Evolutionary conservation across 1,140 invertebrate species (phyloP).

Genomic region (Sycophaga agraensis): DNA sequence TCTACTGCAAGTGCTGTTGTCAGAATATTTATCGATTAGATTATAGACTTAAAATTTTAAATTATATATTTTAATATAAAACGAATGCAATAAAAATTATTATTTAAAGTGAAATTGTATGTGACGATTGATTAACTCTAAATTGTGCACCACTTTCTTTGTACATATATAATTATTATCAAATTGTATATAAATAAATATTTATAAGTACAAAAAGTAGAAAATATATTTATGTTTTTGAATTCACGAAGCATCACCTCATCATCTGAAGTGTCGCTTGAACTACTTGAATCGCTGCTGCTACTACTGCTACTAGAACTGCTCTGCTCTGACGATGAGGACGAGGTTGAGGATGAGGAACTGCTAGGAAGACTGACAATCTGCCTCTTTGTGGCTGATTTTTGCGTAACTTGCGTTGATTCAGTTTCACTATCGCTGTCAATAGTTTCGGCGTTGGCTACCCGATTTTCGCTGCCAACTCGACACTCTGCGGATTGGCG

Average conservation of each 20-base stretch:
- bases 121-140: no score
- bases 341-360: conserved; percentile 49
- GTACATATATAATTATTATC: no score
- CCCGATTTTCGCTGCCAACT: conserved; percentile 3
- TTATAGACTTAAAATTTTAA: no score
- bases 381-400: conserved; percentile 24
- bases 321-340: conserved; percentile 40
- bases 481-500: conserved; percentile 42
- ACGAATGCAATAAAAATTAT: no score
- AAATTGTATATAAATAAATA: background rate
- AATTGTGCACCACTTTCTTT: no score
- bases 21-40: no score
- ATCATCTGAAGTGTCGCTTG: conserved; percentile 47
- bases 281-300: conserved; percentile 44
- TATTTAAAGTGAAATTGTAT: no score
- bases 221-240: background rate
- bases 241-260: conserved; percentile 46
- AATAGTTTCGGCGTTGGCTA: conserved; percentile 55
- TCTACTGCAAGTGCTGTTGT: no score
- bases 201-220: background rate
- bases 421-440: conserved; percentile 66
- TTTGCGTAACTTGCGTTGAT: conserved; percentile 31
- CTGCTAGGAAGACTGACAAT: conserved; percentile 37
- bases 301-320: conserved; percentile 16
- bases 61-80: no score